phyloP scores from a whole-genome alignment of 2,888 invertebrate genomes.

The Kuschelorhynchus macadamiae region DNA sequence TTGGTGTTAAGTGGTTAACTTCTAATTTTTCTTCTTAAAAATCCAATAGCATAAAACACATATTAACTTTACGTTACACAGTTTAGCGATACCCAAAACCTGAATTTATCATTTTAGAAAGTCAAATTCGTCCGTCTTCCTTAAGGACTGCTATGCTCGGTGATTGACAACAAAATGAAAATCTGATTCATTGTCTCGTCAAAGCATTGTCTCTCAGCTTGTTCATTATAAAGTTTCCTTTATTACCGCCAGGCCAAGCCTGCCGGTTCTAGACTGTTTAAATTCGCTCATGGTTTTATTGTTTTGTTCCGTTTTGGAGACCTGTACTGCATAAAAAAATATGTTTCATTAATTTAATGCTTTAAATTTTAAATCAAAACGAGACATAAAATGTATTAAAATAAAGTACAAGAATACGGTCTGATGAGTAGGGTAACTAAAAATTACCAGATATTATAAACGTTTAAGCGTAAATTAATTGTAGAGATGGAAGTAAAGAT shows the following conservation, averaged over 20 bases:
- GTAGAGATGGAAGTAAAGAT: too few relatives aligned
- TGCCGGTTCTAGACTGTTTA: constrained; percentile 30
- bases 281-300: constrained; percentile 24
- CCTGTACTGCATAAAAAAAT: too few relatives aligned
- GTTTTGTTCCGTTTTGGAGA: neutral
- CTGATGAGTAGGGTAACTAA: too few relatives aligned
- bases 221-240: constrained; percentile 49
- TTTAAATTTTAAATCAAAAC: too few relatives aligned
- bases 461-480: too few relatives aligned
- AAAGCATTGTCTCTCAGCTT: constrained; percentile 26
- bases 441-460: too few relatives aligned
- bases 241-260: constrained; percentile 25
- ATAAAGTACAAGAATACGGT: too few relatives aligned
- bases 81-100: too few relatives aligned
- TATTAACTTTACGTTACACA: too few relatives aligned
- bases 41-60: constrained; percentile 23
- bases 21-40: neutral
- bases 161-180: constrained; percentile 49
- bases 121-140: constrained; percentile 30
- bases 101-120: constrained; percentile 30
- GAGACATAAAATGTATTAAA: too few relatives aligned
- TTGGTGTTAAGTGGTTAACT: neutral
- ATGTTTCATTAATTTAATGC: too few relatives aligned
- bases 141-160: constrained; percentile 25
- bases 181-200: constrained; percentile 49